These are phyloP conservation scores for Bergia sp. DNA, from an alignment of 92 coral and sea anemone genomes.

Conservation along the genomic window DNA sequence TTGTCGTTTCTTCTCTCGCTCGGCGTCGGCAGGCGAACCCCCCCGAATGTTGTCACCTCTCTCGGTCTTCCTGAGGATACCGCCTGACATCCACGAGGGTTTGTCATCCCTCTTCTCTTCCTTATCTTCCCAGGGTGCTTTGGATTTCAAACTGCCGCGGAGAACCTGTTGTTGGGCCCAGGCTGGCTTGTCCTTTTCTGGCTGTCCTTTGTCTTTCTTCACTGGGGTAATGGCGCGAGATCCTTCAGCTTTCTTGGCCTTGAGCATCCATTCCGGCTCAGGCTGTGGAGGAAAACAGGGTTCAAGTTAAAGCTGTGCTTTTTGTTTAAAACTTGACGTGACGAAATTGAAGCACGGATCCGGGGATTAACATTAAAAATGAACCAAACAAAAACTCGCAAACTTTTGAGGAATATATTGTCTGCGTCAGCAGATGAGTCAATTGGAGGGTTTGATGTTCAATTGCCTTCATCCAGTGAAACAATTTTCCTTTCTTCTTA, in stretches of 20 bases:
- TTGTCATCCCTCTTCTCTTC: conserved; percentile 48
- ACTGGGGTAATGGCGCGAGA: conserved; percentile 37
- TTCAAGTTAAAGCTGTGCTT: not conserved
- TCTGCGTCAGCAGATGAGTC: not conserved
- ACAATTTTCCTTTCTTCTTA: too few relatives aligned
- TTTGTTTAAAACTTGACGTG: too few relatives aligned
- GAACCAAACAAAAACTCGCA: too few relatives aligned
- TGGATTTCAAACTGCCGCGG: conserved; percentile 28
- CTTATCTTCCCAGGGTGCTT: conserved; percentile 59
- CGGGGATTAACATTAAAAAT: too few relatives aligned
- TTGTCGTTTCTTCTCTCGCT: conserved; percentile 61
- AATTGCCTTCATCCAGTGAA: not conserved
- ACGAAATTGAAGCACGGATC: too few relatives aligned
- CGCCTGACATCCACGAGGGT: conserved; percentile 31
- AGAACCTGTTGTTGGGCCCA: conserved; percentile 49
- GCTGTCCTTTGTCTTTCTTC: conserved; percentile 41
- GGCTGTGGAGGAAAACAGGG: conserved; percentile 1
- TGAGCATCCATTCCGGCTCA: conserved; percentile 41
- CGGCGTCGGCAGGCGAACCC: conserved; percentile 52
- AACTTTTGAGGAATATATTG: too few relatives aligned
- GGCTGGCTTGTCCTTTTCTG: conserved; percentile 51
- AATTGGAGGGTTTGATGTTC: not conserved
- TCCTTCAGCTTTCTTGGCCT: conserved; percentile 43
- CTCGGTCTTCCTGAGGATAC: conserved; percentile 38
- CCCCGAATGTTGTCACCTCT: conserved; percentile 42